Evolutionary conservation across 2,797 vertebrate species (phyloP).

Genomic region (Amniataba percoides): DNA sequence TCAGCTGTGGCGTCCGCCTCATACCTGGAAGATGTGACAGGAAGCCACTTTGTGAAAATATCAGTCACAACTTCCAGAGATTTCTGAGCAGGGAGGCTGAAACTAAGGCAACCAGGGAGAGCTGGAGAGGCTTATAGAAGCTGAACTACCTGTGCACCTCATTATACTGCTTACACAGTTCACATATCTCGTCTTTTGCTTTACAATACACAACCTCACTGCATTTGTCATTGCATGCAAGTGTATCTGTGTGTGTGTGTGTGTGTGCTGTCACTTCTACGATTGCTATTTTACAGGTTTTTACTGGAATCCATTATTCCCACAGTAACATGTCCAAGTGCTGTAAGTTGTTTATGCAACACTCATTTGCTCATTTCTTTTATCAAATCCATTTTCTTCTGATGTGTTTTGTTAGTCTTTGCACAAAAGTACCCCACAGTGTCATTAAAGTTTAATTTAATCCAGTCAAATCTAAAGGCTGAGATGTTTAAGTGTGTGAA

Average conservation of each 20-base stretch:
- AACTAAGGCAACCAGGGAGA: background rate
- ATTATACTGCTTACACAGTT: background rate
- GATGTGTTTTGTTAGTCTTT: conserved; percentile 4
- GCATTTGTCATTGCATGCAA: background rate
- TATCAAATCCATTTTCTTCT: background rate
- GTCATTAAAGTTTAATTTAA: conserved; percentile 34
- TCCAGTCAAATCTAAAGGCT: conserved; percentile 22
- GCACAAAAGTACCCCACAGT: background rate
- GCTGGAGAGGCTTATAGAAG: background rate
- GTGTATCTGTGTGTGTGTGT: background rate
- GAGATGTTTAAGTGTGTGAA: conserved; percentile 5
- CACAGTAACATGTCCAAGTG: background rate
- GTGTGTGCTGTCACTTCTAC: background rate
- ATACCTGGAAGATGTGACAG: conserved; percentile 14
- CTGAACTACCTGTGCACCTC: background rate
- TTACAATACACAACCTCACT: background rate
- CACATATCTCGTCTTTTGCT: background rate
- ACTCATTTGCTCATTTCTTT: background rate
- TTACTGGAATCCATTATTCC: conserved; percentile 12
- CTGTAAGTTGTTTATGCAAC: background rate
- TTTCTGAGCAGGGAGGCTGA: conserved; percentile 1
- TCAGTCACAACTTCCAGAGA: conserved; percentile 5
- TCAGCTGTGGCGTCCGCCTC: conserved; percentile 1
- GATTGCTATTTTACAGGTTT: background rate
- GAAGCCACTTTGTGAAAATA: conserved; percentile 17